A percentile compares a stretch with the other conserved stretches of the same genome.
Evolutionary conservation across 2,113 vertebrate species (phyloP).

Genomic region (Entomyzon cyanotis): DNA sequence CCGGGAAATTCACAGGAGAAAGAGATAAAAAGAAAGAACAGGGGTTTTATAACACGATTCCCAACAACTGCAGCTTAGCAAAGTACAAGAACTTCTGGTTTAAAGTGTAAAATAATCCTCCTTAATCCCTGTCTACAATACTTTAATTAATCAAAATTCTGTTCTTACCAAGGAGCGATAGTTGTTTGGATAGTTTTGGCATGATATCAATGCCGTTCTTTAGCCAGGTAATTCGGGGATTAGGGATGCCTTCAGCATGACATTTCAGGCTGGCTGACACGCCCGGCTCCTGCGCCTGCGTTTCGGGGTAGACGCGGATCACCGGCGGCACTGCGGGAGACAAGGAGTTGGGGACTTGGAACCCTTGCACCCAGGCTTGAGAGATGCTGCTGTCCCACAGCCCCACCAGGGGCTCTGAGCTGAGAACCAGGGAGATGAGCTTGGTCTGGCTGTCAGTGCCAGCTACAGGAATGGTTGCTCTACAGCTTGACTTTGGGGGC

Average conservation of each 20-base stretch:
- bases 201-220: constrained; percentile 92
- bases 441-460: accelerated
- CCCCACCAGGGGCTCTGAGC: accelerated
- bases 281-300: constrained; percentile 93
- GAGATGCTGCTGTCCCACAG: neutral
- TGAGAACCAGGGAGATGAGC: accelerated
- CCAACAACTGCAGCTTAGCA: neutral
- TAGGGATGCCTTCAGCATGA: constrained; percentile 92
- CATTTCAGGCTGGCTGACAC: constrained; percentile 89
- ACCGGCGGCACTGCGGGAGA: constrained; percentile 88
- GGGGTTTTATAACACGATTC: neutral
- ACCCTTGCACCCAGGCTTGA: accelerated
- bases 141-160: neutral
- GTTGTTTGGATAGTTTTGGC: constrained; percentile 87
- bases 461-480: neutral
- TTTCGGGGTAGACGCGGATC: constrained; percentile 94
- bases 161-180: constrained; percentile 86
- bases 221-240: constrained; percentile 90
- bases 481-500: neutral
- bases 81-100: neutral
- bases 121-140: neutral
- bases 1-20: neutral
- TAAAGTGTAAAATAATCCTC: constrained; percentile 7
- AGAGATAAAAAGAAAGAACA: neutral
- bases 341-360: neutral